Evolutionary conservation across 2,113 vertebrate genomes (phyloP), one percentile per base, ranked within the genome.

Genomic region (Oncorhynchus masou): DNA sequence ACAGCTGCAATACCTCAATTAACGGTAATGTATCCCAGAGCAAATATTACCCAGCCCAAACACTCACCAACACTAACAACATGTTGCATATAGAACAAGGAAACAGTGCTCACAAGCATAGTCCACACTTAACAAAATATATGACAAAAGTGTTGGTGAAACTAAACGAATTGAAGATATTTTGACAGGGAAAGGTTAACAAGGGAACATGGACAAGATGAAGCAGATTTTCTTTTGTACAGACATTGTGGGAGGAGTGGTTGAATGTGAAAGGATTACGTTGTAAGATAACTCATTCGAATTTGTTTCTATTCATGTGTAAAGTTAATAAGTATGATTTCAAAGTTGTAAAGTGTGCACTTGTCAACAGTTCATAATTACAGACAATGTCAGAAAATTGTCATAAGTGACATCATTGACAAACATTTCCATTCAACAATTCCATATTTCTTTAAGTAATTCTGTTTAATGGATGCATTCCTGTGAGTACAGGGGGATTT

Each of bases 1-100:
- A 93, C 91, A 92, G 89, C 81, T 90, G 88, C 88, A 88, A 87
- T 78, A 88, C 87, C 90, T 89, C 86, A 89, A 90, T 91, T 89
- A 91, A 88, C 81, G 84, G 84, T 86, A 88, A 89, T 86, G 82
- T 71, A 84, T 85, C 85, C 84, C 87, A 89, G 89, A 86, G 83
- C 39, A 77, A 90, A 88, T 84, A 88, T 88, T 84, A 82, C 65
- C 72, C 84, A 60, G 74, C 68, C 72, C 84, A 87, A 85, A 73
- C 80, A 31, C 73, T 76, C 66, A 78, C 75, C 84, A 84, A 64
- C 75, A 68, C 73, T 68, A 71, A 71, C 76, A 74, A 54, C 11
- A 80, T 24, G 80, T 81, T 84, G 51, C 87, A 69, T 60, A 4
- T 60, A 20, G 16, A 60, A 60, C 57, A 60, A 3, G n/a, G n/a